Base-by-base conservation (phyloP, 2,797 vertebrate genomes). In the Lagocephalus sceleratus region DNA sequence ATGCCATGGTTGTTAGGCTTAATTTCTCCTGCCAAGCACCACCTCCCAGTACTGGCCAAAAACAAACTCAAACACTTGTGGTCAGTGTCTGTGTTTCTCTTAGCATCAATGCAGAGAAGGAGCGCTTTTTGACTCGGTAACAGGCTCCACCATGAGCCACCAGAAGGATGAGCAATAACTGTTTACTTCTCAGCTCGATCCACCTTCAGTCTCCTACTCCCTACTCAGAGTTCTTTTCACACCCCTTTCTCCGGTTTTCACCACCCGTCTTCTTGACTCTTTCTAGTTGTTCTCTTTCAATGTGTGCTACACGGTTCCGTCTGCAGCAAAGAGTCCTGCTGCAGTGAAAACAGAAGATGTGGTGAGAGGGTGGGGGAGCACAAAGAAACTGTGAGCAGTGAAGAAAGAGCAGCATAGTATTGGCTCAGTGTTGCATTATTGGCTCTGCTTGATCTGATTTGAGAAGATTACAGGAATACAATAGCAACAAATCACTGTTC, bases 1-100 rank as follows among this genome's bases (percentile, higher is more conserved):
- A 91, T 90, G 89, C 86, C 89, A 87, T 7, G 74, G 85, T 89
- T 88, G 87, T 88, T 89, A 83, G 88, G 84, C 89, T 86, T 88
- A 79, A 88, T 83, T 82, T 85, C 80, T 73, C 75, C 69, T 82
- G 83, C 88, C 88, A 89, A 87, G 85, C 82, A 69, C 82, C 81
- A 79, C 26, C 26, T 29, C 78, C 75, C 73, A 78, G 77, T 57
- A 72, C 80, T 69, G 83, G 84, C 86, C 84, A 85, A 85, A 84
- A 83, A 85, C 85, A 85, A 88, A 86, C 83, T 78, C 76, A 66
- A 82, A 78, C 75, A 82, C 77, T 73, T 69, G 72, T 81, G 75
- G 78, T 81, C 67, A 76, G 71, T 73, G 73, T 70, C 66, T 72
- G 51, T 68, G 62, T 65, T 29, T 66, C 45, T 41, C 22, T 60